Evolutionary conservation across 1,140 invertebrate genomes (phyloP).

Genomic region (Leptonema lineaticorne): DNA sequence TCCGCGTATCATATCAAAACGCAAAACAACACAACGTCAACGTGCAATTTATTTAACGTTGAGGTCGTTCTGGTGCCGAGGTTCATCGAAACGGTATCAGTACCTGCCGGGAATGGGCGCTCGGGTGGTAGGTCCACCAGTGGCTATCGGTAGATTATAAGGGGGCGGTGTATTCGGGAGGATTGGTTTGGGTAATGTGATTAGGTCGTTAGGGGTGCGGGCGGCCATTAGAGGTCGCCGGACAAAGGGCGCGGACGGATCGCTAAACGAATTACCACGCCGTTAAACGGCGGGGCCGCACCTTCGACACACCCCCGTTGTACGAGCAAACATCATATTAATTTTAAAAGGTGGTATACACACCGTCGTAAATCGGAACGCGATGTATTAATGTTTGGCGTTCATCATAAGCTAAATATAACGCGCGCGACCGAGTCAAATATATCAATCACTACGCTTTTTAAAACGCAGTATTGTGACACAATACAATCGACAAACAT

Average conservation of each 20-base stretch:
- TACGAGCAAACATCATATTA: constrained; percentile 21
- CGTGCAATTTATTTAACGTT: background rate
- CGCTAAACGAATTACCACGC: constrained; percentile 31
- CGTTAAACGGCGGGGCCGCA: constrained; percentile 26
- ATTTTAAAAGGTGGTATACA: constrained; percentile 10
- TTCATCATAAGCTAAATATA: background rate
- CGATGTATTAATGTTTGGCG: background rate
- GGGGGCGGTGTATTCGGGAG: constrained; percentile 11
- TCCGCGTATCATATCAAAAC: no score
- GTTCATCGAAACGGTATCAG: background rate
- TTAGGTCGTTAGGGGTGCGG: constrained; percentile 33
- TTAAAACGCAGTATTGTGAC: no score
- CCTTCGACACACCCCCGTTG: constrained; percentile 7
- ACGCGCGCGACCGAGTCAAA: background rate
- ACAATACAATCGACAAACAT: background rate
- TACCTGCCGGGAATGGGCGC: background rate
- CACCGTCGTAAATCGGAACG: background rate
- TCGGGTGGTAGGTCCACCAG: no score
- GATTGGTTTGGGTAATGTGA: constrained; percentile 32
- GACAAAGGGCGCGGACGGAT: constrained; percentile 30
- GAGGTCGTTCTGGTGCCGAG: background rate
- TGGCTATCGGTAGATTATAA: constrained; percentile 3
- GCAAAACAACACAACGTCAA: background rate
- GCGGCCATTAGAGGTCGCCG: constrained; percentile 24
- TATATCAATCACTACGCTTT: no score